Evolutionary conservation across 1,140 invertebrate species (phyloP).

Genomic region (Sarcophaga peregrina): DNA sequence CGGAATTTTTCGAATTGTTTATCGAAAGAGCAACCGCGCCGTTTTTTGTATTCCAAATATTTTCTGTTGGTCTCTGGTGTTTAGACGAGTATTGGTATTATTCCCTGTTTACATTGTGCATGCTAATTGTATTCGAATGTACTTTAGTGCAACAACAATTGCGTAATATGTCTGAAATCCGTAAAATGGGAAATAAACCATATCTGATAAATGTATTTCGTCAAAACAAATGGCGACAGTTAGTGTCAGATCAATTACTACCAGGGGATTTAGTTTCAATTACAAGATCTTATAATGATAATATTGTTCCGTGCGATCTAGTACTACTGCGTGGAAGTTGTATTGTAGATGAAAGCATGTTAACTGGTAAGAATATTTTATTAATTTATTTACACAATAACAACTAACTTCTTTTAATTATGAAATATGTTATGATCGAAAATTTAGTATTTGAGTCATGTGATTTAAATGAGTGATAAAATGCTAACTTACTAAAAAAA

Average conservation of each 20-base stretch:
- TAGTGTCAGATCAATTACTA: conserved; percentile 88
- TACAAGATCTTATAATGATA: conserved; percentile 87
- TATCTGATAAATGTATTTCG: conserved; percentile 94
- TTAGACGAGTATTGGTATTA: conserved; percentile 99
- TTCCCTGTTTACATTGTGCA: conserved; percentile 95
- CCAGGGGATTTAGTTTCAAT: conserved; percentile 98
- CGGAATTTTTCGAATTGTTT: conserved; percentile 96
- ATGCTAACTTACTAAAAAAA: too few relatives aligned
- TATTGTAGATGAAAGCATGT: conserved; percentile 97
- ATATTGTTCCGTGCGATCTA: conserved; percentile 96
- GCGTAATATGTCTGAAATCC: conserved; percentile 98
- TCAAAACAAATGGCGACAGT: conserved; percentile 90
- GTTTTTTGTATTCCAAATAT: conserved; percentile 96
- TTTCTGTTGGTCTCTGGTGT: conserved; percentile 98
- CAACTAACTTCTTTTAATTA: too few relatives aligned
- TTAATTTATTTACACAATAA: neutral
- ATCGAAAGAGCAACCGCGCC: conserved; percentile 97
- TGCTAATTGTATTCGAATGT: conserved; percentile 98
- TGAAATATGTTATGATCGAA: too few relatives aligned
- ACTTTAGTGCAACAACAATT: conserved; percentile 98
- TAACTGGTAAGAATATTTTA: conserved; percentile 78
- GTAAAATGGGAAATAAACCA: conserved; percentile 99
- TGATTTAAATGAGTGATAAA: too few relatives aligned
- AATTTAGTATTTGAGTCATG: too few relatives aligned
- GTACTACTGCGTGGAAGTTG: conserved; percentile 92